These are phyloP conservation scores for Synergus itoensis DNA, from an alignment of 2,888 invertebrate species.

Conservation along the genomic window DNA sequence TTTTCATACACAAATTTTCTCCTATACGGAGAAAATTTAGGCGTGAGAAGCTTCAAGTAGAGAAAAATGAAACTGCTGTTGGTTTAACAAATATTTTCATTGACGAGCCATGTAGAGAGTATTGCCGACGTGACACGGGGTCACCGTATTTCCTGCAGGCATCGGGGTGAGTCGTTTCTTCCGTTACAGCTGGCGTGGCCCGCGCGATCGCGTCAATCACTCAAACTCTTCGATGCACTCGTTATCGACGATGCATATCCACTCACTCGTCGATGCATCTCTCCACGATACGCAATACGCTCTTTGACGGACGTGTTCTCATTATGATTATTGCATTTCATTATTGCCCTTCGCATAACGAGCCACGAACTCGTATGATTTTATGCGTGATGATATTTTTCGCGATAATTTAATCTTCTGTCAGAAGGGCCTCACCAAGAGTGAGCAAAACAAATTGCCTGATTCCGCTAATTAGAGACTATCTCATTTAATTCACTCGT, in stretches of 20 bases:
- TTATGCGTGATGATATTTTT: conserved; percentile 38
- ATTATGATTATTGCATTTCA: conserved; percentile 33
- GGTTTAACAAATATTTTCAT: conserved; percentile 1
- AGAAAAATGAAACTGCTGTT: conserved; percentile 15
- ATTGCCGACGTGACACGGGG: conserved; percentile 15
- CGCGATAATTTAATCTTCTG: conserved; percentile 35
- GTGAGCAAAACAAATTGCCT: conserved; percentile 28
- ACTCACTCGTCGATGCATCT: conserved; percentile 21
- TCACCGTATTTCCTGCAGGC: conserved; percentile 32
- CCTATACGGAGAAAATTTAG: too few species aligned
- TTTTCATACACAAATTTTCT: too few species aligned
- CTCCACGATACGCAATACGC: conserved; percentile 25
- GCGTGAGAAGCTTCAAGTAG: too few species aligned
- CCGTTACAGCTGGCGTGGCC: conserved; percentile 55
- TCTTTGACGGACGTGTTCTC: conserved; percentile 28
- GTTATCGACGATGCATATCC: conserved; percentile 39
- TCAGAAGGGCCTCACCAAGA: conserved; percentile 15
- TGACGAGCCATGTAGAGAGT: neutral
- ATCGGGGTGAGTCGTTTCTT: conserved; percentile 45
- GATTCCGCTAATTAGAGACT: neutral
- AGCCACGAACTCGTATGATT: conserved; percentile 1
- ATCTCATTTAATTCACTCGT: conserved; percentile 19
- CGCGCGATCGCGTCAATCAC: conserved; percentile 69
- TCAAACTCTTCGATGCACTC: conserved; percentile 50
- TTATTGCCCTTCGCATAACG: conserved; percentile 26